Conservation (phyloP, 2,797 vertebrate genomes). For the Otolemur crassicaudatus region DNA sequence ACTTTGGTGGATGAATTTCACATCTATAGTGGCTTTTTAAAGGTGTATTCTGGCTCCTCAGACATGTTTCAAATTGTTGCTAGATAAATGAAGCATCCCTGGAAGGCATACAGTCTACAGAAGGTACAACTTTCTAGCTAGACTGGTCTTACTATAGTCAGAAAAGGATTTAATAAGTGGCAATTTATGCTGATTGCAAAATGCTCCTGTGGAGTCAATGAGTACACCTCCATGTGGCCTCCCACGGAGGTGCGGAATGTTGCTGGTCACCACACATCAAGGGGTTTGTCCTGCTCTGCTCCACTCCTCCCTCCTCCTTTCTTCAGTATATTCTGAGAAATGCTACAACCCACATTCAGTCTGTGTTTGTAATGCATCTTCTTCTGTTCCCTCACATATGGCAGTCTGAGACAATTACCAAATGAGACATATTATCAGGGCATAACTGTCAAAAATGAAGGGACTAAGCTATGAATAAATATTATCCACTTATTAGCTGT, state of each 20-base stretch:
- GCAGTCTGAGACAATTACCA: conserved; percentile 75
- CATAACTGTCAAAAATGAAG: conserved; percentile 72
- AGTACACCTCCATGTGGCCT: background rate
- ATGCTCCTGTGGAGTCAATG: background rate
- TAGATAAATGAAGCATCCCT: background rate
- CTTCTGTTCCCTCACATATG: conserved; percentile 74
- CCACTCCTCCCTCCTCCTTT: background rate
- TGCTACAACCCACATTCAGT: conserved; percentile 60
- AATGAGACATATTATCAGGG: conserved; percentile 67
- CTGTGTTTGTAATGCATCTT: conserved; percentile 51
- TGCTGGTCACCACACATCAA: background rate
- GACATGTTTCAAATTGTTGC: background rate
- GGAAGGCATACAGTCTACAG: background rate
- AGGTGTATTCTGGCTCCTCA: background rate
- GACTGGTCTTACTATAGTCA: background rate
- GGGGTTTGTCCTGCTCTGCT: background rate
- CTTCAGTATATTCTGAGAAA: background rate
- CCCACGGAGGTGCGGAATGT: background rate
- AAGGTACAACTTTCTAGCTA: background rate
- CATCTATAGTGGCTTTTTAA: background rate
- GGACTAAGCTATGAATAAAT: conserved; percentile 61
- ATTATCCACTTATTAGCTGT: conserved; percentile 46
- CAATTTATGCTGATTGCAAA: background rate
- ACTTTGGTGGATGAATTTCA: background rate
- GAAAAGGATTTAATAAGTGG: background rate